Conservation (phyloP, 2,888 invertebrate species). For the Zootermopsis nevadensis region DNA sequence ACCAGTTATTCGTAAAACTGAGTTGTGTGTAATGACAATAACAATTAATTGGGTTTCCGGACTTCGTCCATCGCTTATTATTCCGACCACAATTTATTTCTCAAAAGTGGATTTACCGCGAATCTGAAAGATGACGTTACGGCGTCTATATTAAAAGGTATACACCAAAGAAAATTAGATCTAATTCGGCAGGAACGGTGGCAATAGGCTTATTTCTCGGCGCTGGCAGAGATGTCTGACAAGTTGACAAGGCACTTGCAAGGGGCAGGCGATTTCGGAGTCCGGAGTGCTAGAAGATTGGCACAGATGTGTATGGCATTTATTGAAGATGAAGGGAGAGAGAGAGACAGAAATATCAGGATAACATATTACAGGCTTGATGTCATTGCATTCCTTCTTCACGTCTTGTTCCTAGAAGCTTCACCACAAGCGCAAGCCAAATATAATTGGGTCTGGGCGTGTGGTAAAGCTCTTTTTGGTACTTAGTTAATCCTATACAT, state of each 20-base stretch:
- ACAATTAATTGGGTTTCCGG: no score
- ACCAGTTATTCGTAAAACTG: no score
- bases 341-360: background rate
- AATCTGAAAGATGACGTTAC: background rate
- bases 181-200: background rate
- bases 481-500: no score
- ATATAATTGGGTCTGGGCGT: no score
- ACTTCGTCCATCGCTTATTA: no score
- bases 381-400: background rate
- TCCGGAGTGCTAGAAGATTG: background rate
- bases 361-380: background rate
- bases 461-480: no score
- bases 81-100: no score
- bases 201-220: background rate
- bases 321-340: conserved; percentile 17
- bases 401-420: no score
- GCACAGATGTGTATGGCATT: conserved; percentile 41
- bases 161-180: background rate
- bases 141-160: background rate
- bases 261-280: background rate
- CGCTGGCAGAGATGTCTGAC: conserved; percentile 33
- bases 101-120: no score
- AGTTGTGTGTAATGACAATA: no score
- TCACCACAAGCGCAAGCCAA: no score
- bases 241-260: conserved; percentile 8